These are phyloP conservation scores for Coryphaenoides rupestris DNA, from an alignment of 2,113 vertebrate species.

Conservation along the genomic window DNA sequence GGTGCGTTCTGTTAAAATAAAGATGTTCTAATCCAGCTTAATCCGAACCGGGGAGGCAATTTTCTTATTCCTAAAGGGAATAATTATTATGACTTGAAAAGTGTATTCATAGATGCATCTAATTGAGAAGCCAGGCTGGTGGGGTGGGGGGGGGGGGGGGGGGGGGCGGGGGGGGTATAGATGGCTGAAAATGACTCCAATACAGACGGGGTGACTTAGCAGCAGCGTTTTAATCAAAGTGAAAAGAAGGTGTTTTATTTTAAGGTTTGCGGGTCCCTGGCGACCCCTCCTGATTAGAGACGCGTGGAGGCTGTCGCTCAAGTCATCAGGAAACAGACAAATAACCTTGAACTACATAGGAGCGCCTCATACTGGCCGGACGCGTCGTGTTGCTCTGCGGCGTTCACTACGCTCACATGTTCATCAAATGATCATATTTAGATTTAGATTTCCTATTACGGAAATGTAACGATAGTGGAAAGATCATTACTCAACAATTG, in stretches of 20 bases:
- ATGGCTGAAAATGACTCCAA: background rate
- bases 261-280: slow-evolving; percentile 59
- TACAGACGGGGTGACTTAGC: slow-evolving; percentile 31
- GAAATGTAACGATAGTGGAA: too few species aligned
- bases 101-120: slow-evolving; percentile 34
- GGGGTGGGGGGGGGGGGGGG: background rate
- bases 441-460: too few species aligned
- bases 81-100: slow-evolving; percentile 21
- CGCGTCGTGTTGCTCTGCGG: too few species aligned
- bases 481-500: too few species aligned
- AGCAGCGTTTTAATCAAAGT: slow-evolving; percentile 45
- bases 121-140: slow-evolving; percentile 7
- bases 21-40: background rate
- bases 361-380: too few species aligned
- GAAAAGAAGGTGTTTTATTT: slow-evolving; percentile 68
- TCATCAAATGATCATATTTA: too few species aligned
- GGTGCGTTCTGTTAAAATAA: background rate
- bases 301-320: slow-evolving; percentile 68
- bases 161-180: slow-evolving; percentile 4
- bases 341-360: slow-evolving; percentile 74
- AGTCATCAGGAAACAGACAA: slow-evolving; percentile 53
- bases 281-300: slow-evolving; percentile 68
- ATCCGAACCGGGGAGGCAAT: too few species aligned
- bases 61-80: slow-evolving; percentile 12
- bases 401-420: too few species aligned